Evolutionary conservation across 2,113 vertebrate genomes (phyloP).

Genomic region (Heliornis fulica): DNA sequence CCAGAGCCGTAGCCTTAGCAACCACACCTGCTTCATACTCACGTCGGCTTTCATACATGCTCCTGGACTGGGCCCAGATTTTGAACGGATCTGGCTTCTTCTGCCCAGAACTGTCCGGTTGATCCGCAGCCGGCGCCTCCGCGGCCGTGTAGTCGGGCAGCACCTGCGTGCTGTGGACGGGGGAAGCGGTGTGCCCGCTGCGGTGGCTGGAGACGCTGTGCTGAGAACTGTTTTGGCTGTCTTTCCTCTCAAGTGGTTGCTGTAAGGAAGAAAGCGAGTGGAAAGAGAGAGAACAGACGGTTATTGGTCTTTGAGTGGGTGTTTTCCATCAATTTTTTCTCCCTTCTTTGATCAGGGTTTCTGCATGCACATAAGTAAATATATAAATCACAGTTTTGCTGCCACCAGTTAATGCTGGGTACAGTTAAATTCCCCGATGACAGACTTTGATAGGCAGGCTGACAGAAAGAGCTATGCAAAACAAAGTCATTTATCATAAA

Average conservation of each 20-base stretch:
- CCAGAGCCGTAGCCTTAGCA: slow-evolving; percentile 42
- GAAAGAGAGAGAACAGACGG: slow-evolving; percentile 52
- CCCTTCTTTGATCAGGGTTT: slow-evolving; percentile 40
- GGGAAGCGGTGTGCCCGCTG: slow-evolving; percentile 89
- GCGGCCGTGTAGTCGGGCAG: slow-evolving; percentile 73
- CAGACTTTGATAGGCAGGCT: slow-evolving; percentile 36
- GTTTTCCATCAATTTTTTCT: slow-evolving; percentile 35
- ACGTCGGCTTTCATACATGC: slow-evolving; percentile 99
- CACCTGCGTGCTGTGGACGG: slow-evolving; percentile 81
- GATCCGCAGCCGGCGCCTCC: slow-evolving; percentile 78
- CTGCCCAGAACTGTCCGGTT: slow-evolving; percentile 85
- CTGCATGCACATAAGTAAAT: slow-evolving; percentile 41
- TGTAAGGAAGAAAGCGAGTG: slow-evolving; percentile 55
- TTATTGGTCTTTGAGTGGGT: slow-evolving; percentile 58
- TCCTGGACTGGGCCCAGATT: slow-evolving; percentile 99
- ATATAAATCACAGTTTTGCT: slow-evolving; percentile 36
- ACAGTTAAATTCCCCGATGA: neutral
- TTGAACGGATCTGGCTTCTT: slow-evolving; percentile 99
- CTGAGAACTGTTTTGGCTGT: slow-evolving; percentile 97
- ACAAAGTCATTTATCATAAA: slow-evolving; percentile 34
- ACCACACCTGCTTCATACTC: slow-evolving; percentile 80
- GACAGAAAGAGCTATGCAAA: slow-evolving; percentile 38
- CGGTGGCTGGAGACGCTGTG: slow-evolving; percentile 94
- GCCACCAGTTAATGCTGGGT: slow-evolving; percentile 28
- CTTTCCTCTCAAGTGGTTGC: slow-evolving; percentile 97